Evolutionary conservation across 2,113 vertebrate species (phyloP).

Genomic region (Orthochromis indermauri): DNA sequence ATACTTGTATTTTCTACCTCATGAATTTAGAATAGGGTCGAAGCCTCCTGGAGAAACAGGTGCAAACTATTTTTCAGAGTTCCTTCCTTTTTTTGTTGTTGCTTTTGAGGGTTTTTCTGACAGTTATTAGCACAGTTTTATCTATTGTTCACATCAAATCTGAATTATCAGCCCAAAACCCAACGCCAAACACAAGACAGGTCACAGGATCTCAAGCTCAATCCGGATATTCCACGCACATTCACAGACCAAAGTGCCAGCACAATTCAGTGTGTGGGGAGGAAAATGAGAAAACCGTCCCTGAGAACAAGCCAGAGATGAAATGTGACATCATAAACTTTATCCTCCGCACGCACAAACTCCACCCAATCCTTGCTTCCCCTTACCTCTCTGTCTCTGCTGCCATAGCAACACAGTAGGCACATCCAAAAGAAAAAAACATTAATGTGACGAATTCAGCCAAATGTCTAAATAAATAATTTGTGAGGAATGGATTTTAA

Average conservation of each 20-base stretch:
- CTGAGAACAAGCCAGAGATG: not conserved
- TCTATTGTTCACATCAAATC: not conserved
- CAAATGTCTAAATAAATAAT: conserved; percentile 26
- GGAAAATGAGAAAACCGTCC: not conserved
- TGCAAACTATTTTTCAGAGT: not conserved
- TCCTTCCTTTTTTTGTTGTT: not conserved
- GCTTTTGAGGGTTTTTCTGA: not conserved
- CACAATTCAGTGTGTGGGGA: not conserved
- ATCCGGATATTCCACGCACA: not conserved
- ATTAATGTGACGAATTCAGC: conserved; percentile 17
- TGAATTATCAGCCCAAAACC: not conserved
- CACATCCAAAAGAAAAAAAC: not conserved
- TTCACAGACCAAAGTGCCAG: not conserved
- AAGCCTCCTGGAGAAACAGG: not conserved
- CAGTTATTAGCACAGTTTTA: not conserved
- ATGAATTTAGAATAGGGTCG: conserved; percentile 30
- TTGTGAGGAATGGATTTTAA: conserved; percentile 10
- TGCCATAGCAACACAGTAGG: conserved; percentile 45
- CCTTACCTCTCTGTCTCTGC: not conserved
- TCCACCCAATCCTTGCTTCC: not conserved
- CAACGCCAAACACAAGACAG: not conserved
- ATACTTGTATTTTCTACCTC: conserved; percentile 20
- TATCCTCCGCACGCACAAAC: not conserved
- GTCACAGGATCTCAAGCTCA: not conserved
- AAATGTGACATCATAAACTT: conserved; percentile 13